Conservation (phyloP, 2,888 invertebrate species). For the Drosophila vallismaia region DNA sequence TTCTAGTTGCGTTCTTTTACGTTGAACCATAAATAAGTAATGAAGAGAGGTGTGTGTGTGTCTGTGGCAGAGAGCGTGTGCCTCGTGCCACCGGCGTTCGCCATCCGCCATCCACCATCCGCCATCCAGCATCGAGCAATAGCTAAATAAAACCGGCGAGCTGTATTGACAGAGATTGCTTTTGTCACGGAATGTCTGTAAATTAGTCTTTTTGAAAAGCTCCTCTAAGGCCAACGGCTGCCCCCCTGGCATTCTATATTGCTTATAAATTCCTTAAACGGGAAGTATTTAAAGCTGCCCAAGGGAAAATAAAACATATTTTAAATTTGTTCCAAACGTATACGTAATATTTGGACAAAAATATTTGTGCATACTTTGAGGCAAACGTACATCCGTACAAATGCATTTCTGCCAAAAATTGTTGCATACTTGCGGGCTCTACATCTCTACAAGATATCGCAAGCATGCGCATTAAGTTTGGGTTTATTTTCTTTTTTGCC, state of each 20-base stretch:
- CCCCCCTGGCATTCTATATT: neutral
- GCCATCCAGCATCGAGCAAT: conserved; percentile 4
- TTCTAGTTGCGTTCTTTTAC: conserved; percentile 6
- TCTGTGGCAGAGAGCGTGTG: neutral
- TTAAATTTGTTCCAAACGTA: neutral
- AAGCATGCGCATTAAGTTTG: conserved; percentile 13
- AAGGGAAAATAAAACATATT: neutral
- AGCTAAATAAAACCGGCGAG: conserved; percentile 26
- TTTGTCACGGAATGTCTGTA: conserved; percentile 25
- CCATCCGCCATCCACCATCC: neutral
- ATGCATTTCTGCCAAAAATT: conserved; percentile 8
- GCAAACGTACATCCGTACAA: neutral
- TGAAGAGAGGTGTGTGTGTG: conserved; percentile 16
- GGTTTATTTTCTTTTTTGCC: neutral
- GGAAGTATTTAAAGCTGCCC: neutral
- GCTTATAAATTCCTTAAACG: neutral
- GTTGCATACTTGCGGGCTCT: conserved; percentile 25
- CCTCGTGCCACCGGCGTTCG: conserved; percentile 1
- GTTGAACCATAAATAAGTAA: conserved; percentile 35
- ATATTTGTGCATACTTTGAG: neutral
- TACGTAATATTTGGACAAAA: conserved; percentile 1
- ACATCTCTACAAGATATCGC: neutral
- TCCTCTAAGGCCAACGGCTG: conserved; percentile 1
- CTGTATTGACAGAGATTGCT: conserved; percentile 37
- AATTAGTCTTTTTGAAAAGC: conserved; percentile 21